A percentile compares a stretch with the other conserved stretches of the same genome.
Conservation (phyloP, 1,140 invertebrate species). For the Rhynchophorus ferrugineus region DNA sequence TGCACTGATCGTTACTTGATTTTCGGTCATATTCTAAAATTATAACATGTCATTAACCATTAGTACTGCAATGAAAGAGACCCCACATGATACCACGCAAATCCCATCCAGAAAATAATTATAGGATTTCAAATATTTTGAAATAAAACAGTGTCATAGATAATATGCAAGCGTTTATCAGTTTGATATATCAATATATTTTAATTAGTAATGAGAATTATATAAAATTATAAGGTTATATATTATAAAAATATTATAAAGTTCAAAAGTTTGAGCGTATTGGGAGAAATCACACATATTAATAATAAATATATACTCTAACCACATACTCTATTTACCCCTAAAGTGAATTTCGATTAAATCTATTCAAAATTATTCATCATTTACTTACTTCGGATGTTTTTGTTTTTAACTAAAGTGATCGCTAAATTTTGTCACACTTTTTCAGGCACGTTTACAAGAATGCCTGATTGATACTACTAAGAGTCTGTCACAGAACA, state of each 20-base stretch:
- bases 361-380: constrained; percentile 3
- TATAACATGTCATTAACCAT: too few relatives aligned
- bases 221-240: too few relatives aligned
- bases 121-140: too few relatives aligned
- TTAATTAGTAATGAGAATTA: too few relatives aligned
- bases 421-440: not conserved
- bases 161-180: not conserved
- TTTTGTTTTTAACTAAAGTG: constrained; percentile 5
- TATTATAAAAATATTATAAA: too few relatives aligned
- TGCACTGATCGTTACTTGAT: constrained; percentile 43
- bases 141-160: not conserved
- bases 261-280: not conserved
- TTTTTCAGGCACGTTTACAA: constrained; percentile 2
- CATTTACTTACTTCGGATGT: constrained; percentile 3
- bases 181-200: not conserved
- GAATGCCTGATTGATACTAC: constrained; percentile 1
- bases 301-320: constrained; percentile 2
- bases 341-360: constrained; percentile 1
- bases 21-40: constrained; percentile 47
- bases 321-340: not conserved
- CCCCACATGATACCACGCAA: too few relatives aligned
- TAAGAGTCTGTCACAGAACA: too few relatives aligned
- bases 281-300: not conserved
- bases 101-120: too few relatives aligned
- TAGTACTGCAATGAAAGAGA: too few relatives aligned